These are phyloP conservation scores for Virgularia gustaviana DNA, from an alignment of 92 coral and sea anemone species.

Conservation along the genomic window DNA sequence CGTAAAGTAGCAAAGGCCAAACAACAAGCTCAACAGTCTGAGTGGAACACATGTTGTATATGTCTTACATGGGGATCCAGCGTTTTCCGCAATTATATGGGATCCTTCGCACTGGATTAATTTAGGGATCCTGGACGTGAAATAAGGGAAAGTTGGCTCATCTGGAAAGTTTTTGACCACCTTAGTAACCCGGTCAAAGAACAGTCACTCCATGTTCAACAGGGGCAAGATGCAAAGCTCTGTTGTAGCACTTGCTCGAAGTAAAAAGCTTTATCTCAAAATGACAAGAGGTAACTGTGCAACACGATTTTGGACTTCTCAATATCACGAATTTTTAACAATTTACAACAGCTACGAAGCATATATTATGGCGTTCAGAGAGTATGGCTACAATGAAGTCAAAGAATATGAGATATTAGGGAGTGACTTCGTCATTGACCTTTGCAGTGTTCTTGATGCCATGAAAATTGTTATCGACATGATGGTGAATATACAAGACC, in stretches of 20 bases:
- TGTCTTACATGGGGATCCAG: too few species aligned
- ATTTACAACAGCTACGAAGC: conserved; percentile 5
- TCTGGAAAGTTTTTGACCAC: neutral
- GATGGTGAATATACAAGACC: conserved; percentile 12
- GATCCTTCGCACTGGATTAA: conserved; percentile 31
- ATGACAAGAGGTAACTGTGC: conserved; percentile 22
- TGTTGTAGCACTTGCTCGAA: neutral
- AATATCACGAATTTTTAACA: conserved; percentile 4
- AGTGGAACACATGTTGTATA: too few species aligned
- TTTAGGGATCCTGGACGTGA: conserved; percentile 16
- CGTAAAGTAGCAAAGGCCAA: too few species aligned
- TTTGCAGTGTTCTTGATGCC: neutral
- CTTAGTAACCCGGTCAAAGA: conserved; percentile 10
- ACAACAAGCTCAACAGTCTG: too few species aligned
- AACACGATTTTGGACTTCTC: conserved; percentile 28
- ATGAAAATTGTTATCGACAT: conserved; percentile 20
- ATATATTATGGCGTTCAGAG: neutral
- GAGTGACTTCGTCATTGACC: conserved; percentile 7
- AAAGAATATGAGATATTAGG: conserved; percentile 17
- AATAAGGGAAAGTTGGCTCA: conserved; percentile 11
- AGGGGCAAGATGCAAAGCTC: conserved; percentile 21
- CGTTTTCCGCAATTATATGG: conserved; percentile 20
- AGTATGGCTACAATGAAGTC: conserved; percentile 21
- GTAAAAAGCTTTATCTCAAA: neutral
- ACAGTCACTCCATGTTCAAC: conserved; percentile 20